Conservation (phyloP, 2,113 vertebrate species). For the Helogale parvula region DNA sequence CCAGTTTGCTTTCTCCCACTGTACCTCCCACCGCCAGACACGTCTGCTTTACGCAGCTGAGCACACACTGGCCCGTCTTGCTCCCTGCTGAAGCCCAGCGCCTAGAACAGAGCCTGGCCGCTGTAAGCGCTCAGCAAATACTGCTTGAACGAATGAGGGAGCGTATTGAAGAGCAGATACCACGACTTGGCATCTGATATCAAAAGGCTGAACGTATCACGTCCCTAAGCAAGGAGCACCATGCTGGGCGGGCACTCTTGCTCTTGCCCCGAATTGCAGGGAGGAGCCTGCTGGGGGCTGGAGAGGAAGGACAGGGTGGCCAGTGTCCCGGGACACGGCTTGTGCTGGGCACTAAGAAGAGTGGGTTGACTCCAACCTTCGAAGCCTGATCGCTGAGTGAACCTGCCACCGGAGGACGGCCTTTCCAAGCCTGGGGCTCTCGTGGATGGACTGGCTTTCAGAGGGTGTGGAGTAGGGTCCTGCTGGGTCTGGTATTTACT, state of each 20-base stretch:
- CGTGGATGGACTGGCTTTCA: accelerated
- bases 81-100: neutral
- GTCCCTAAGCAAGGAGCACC: too few relatives aligned
- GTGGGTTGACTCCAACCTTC: neutral
- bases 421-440: neutral
- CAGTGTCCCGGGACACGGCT: accelerated
- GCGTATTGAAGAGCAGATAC: neutral
- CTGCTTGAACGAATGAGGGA: neutral
- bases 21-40: neutral
- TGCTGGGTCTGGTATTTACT: neutral
- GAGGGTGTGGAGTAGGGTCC: accelerated
- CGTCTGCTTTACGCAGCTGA: accelerated
- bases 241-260: neutral
- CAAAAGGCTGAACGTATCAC: accelerated
- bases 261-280: accelerated
- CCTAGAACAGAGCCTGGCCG: neutral
- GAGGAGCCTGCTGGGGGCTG: neutral
- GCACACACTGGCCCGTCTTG: neutral
- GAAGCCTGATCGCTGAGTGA: accelerated
- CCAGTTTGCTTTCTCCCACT: accelerated
- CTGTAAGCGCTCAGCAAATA: accelerated
- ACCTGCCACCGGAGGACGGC: neutral
- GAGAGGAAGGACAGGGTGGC: neutral
- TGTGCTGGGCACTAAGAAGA: neutral
- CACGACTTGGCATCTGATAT: neutral